Conservation (phyloP, 2,113 vertebrate genomes). For the Mirounga angustirostris region DNA sequence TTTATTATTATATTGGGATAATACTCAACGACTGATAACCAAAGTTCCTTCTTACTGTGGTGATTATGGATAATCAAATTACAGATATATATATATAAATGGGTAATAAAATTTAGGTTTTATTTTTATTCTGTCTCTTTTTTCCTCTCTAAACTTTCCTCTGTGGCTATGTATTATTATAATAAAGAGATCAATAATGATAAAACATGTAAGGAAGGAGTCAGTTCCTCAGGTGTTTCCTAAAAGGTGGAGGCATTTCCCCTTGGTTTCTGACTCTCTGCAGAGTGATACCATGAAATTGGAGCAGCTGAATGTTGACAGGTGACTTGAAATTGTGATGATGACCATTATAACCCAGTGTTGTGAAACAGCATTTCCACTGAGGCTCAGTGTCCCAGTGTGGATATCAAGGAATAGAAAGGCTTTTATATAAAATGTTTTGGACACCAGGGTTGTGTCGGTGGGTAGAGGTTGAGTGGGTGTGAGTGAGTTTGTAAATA, state of each 20-base stretch:
- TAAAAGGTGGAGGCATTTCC: neutral
- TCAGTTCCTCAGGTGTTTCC: neutral
- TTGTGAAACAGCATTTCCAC: neutral
- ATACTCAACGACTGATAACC: neutral
- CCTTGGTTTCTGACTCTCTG: neutral
- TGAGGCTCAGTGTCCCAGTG: neutral
- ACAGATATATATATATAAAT: neutral
- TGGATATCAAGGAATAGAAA: neutral
- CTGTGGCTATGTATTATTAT: neutral
- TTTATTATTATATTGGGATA: neutral
- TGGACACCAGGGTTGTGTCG: neutral
- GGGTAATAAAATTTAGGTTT: neutral
- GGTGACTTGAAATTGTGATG: neutral
- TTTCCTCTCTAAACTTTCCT: neutral
- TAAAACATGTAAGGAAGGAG: neutral
- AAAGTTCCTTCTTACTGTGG: neutral
- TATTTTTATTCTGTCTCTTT: conserved; percentile 12
- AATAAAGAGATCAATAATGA: conserved; percentile 32
- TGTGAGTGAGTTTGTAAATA: neutral
- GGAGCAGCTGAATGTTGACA: neutral
- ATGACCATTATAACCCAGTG: neutral
- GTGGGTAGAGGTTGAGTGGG: neutral
- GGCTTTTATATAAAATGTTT: neutral
- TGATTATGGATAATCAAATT: neutral
- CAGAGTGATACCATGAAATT: neutral